Evolutionary conservation across 2,797 vertebrate species (phyloP).

Genomic region (Novumbra hubbsi): DNA sequence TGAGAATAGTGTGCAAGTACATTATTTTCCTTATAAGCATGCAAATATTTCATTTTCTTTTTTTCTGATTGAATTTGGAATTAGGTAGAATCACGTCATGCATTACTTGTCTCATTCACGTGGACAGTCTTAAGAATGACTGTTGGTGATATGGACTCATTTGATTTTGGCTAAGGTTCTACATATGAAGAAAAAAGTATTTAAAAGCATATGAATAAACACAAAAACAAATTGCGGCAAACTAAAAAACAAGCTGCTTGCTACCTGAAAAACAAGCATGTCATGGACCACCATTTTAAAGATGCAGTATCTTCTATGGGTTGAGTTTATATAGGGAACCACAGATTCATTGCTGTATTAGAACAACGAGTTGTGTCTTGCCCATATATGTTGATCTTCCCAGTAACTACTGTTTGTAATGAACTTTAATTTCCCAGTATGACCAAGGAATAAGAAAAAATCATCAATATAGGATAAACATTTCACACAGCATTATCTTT

Average conservation of each 20-base stretch:
- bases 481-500: not conserved
- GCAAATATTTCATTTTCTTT: conserved; percentile 50
- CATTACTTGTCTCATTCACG: conserved; percentile 9
- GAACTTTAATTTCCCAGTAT: not conserved
- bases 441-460: not conserved
- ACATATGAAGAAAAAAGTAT: not conserved
- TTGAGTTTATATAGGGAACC: conserved; percentile 42
- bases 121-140: conserved; percentile 7
- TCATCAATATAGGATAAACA: not conserved
- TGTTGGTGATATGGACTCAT: conserved; percentile 11
- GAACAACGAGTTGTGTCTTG: conserved; percentile 2
- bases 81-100: conserved; percentile 6
- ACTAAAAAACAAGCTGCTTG: conserved; percentile 22
- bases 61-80: conserved; percentile 5
- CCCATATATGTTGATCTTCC: not conserved
- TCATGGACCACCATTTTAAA: conserved; percentile 80
- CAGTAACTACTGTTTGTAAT: not conserved
- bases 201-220: not conserved
- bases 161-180: not conserved
- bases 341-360: not conserved
- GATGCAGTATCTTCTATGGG: conserved; percentile 81
- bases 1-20: conserved; percentile 30
- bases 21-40: conserved; percentile 72
- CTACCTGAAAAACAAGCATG: conserved; percentile 35
- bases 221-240: conserved; percentile 21